Percentiles rank a stretch among this genome's conserved stretches.
phyloP scores from a whole-genome alignment of 64 coral and sea anemone species.

The Stylophora pistillata region DNA sequence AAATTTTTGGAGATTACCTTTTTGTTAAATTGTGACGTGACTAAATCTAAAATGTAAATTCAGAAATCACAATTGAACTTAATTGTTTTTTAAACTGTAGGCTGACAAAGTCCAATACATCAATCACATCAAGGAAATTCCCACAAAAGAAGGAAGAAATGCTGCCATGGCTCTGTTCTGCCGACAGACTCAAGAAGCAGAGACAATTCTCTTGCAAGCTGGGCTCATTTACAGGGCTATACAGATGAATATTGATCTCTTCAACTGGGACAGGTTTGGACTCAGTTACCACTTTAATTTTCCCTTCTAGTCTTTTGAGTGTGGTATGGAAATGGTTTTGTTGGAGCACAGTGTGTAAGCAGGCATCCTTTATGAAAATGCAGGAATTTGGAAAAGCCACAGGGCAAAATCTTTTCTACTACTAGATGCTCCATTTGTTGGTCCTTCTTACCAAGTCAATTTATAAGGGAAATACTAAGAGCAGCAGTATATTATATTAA shows the following conservation, averaged over 20 bases:
- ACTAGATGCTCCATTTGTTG: too few species aligned
- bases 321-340: too few species aligned
- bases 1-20: neutral
- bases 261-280: conserved; percentile 93
- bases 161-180: conserved; percentile 97
- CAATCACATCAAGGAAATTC: conserved; percentile 98
- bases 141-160: conserved; percentile 93
- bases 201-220: conserved; percentile 87
- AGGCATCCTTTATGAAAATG: too few species aligned
- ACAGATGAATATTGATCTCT: conserved; percentile 96
- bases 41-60: neutral
- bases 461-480: too few species aligned
- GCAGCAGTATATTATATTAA: too few species aligned
- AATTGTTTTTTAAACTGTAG: conserved; percentile 28
- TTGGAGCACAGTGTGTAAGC: too few species aligned
- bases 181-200: conserved; percentile 86
- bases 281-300: neutral
- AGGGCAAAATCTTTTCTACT: too few species aligned
- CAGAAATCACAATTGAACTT: neutral
- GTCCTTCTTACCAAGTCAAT: too few species aligned
- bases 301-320: too few species aligned
- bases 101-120: conserved; percentile 99
- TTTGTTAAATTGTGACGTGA: neutral
- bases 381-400: too few species aligned
- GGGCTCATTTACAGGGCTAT: conserved; percentile 93